Conservation (phyloP, 2,888 invertebrate genomes). For the Platycheirus albimanus region DNA sequence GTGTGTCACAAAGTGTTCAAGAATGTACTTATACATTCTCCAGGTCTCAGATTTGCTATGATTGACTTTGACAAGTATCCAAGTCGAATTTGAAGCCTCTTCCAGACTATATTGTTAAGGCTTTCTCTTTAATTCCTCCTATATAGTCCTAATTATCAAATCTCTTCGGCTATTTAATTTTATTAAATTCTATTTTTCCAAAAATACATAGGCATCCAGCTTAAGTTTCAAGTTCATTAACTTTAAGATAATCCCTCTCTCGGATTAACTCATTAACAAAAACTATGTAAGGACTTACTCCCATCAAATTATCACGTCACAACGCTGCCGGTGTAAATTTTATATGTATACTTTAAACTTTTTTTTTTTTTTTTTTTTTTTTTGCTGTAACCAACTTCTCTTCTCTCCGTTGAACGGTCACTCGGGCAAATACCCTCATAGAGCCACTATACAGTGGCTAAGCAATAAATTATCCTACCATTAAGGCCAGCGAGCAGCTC, state of each 20-base stretch:
- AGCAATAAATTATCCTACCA: constrained; percentile 41
- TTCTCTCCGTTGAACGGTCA: constrained; percentile 3
- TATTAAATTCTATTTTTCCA: too few relatives aligned
- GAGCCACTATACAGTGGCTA: constrained; percentile 14
- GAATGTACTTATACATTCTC: too few relatives aligned
- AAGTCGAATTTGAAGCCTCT: too few relatives aligned
- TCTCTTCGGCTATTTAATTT: too few relatives aligned
- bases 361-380: neutral
- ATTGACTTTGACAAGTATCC: too few relatives aligned
- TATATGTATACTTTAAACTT: too few relatives aligned
- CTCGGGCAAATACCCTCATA: constrained; percentile 25
- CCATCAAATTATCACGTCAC: constrained; percentile 32
- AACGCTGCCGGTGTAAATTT: neutral
- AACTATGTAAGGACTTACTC: constrained; percentile 23
- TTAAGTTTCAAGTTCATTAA: constrained; percentile 20
- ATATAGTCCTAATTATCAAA: too few relatives aligned
- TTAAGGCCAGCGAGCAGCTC: constrained; percentile 29
- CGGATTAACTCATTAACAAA: constrained; percentile 16
- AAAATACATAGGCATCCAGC: too few relatives aligned
- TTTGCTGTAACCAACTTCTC: neutral
- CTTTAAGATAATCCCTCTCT: neutral
- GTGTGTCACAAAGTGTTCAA: too few relatives aligned
- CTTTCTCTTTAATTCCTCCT: too few relatives aligned
- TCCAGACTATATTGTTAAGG: too few relatives aligned
- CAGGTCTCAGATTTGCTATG: too few relatives aligned